Evolutionary conservation across 2,888 invertebrate genomes (phyloP).

Genomic region (Frankliniella fusca): DNA sequence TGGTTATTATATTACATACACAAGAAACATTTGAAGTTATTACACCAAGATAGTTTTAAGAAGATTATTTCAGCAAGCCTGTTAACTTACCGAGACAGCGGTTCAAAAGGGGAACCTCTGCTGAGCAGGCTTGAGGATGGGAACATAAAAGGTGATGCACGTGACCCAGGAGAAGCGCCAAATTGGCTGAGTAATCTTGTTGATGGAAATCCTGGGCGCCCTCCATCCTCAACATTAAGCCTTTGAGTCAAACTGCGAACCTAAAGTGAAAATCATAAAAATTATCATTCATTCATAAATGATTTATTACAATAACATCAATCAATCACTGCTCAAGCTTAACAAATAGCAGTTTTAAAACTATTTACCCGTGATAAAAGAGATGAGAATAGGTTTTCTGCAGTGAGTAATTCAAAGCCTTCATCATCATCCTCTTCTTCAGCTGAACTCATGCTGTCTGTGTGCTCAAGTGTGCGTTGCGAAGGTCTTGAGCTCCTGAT

Average conservation of each 20-base stretch:
- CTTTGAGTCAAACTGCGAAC: conserved; percentile 79
- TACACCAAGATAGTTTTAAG: no score
- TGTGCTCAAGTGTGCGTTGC: conserved; percentile 58
- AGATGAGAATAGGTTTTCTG: conserved; percentile 85
- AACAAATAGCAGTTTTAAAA: not conserved
- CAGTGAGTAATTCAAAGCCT: conserved; percentile 85
- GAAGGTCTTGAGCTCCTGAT: conserved; percentile 56
- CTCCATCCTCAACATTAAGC: conserved; percentile 75
- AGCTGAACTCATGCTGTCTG: conserved; percentile 83
- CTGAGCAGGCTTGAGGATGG: conserved; percentile 6
- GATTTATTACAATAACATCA: conserved; percentile 23
- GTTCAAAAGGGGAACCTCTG: conserved; percentile 33
- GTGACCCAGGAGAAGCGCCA: conserved; percentile 44
- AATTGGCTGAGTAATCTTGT: conserved; percentile 56
- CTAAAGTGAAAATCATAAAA: conserved; percentile 47
- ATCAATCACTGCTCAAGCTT: not conserved
- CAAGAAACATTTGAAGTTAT: no score
- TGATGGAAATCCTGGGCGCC: conserved; percentile 59
- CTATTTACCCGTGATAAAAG: conserved; percentile 70
- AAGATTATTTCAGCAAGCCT: no score
- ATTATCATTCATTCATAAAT: conserved; percentile 13
- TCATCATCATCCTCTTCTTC: conserved; percentile 76
- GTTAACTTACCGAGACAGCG: conserved; percentile 37
- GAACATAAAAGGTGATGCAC: conserved; percentile 4
- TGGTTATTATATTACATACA: no score